phyloP scores from a whole-genome alignment of 2,113 vertebrate species.

The Dolichallabes microphthalmus region DNA sequence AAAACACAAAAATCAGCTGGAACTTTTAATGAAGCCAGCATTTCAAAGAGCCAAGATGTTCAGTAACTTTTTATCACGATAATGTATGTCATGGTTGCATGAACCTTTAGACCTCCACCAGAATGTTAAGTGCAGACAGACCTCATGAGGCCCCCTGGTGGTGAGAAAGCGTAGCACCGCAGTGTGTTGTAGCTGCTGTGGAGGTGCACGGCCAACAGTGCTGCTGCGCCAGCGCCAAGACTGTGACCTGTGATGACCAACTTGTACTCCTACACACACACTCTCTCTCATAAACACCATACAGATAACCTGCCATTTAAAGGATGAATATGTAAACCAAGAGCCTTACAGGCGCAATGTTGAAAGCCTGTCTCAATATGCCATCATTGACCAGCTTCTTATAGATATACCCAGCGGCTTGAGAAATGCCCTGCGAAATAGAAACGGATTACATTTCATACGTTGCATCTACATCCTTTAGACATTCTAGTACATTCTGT shows the following conservation, averaged over 20 bases:
- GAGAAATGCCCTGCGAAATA: conserved; percentile 83
- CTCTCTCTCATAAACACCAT: background rate
- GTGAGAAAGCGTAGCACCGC: conserved; percentile 89
- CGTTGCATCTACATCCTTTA: background rate
- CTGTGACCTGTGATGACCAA: conserved; percentile 95
- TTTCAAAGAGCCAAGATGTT: background rate
- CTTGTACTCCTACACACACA: conserved; percentile 80
- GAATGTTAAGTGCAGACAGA: background rate
- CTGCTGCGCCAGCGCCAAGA: conserved; percentile 86
- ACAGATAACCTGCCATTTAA: background rate
- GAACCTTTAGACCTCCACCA: background rate
- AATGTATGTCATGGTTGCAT: background rate
- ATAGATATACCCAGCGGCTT: conserved; percentile 88
- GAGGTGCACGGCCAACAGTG: conserved; percentile 82
- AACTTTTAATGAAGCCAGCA: background rate
- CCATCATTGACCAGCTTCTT: conserved; percentile 85
- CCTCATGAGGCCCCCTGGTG: conserved; percentile 93
- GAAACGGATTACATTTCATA: background rate
- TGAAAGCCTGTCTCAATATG: conserved; percentile 92
- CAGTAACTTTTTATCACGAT: background rate
- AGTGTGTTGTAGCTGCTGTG: conserved; percentile 77
- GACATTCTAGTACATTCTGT: background rate
- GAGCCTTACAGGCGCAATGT: conserved; percentile 83
- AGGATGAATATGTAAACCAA: background rate
- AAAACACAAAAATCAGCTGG: conserved; percentile 2